phyloP scores from a whole-genome alignment of 1,140 invertebrate species.

The Drosophila ambigua region DNA sequence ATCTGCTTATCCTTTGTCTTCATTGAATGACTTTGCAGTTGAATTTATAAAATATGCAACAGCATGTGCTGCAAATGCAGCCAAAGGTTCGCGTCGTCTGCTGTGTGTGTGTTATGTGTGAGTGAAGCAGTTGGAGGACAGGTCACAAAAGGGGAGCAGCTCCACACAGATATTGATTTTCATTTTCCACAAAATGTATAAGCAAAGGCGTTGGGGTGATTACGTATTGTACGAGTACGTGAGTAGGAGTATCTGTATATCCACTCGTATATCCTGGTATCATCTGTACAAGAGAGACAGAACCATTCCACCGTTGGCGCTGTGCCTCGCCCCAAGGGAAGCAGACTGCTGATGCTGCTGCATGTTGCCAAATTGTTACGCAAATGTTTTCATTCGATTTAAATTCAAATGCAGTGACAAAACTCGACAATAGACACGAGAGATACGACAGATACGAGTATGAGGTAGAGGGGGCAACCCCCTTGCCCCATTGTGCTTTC shows the following conservation, averaged over 20 bases:
- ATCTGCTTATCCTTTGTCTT: conserved; percentile 21
- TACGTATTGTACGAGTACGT: conserved; percentile 58
- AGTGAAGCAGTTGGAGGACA: no score
- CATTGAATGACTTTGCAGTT: conserved; percentile 45
- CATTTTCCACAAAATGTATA: conserved; percentile 59
- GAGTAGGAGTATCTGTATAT: conserved; percentile 9
- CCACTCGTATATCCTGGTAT: neutral
- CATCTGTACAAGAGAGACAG: conserved; percentile 24
- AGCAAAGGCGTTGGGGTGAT: conserved; percentile 51
- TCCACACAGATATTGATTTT: conserved; percentile 62
- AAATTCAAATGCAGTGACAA: conserved; percentile 59
- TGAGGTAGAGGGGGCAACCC: no score
- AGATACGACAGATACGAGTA: no score
- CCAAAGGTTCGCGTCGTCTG: neutral
- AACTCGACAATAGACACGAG: neutral
- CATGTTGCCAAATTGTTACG: conserved; percentile 70
- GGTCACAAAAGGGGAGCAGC: neutral
- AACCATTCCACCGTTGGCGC: conserved; percentile 8
- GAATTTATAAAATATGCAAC: conserved; percentile 56
- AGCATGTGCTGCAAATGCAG: conserved; percentile 24
- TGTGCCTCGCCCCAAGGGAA: neutral
- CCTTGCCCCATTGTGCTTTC: no score
- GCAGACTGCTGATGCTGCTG: conserved; percentile 9
- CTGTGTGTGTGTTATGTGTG: neutral
- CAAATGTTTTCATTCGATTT: conserved; percentile 72